These are phyloP conservation scores for Anseranas semipalmata DNA, from an alignment of 2,113 vertebrate genomes.

Conservation along the genomic window DNA sequence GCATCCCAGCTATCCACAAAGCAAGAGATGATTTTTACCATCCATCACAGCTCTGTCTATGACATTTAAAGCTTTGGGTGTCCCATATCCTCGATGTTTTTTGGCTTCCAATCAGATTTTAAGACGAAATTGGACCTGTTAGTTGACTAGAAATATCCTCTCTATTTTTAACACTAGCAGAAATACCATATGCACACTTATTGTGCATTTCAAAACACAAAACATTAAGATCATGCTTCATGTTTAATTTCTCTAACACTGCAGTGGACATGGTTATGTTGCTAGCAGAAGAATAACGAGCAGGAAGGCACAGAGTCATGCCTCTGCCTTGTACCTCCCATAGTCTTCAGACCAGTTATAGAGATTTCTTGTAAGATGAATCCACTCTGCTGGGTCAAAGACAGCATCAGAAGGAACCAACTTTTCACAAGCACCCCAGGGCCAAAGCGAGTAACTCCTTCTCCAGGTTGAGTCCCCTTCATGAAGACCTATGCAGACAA, in stretches of 20 bases:
- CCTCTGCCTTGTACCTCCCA: slow-evolving; percentile 59
- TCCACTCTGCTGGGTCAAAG: slow-evolving; percentile 89
- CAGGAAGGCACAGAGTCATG: not conserved
- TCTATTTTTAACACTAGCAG: not conserved
- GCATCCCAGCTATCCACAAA: not conserved
- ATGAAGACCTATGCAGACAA: slow-evolving; percentile 93
- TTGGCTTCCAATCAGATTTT: not conserved
- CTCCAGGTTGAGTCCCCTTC: slow-evolving; percentile 93
- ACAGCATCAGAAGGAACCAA: slow-evolving; percentile 78
- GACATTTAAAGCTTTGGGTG: not conserved
- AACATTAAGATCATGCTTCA: not conserved
- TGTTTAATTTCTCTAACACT: not conserved
- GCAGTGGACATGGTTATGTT: not conserved
- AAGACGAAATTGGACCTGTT: not conserved
- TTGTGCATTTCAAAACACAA: not conserved
- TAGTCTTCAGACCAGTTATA: slow-evolving; percentile 95
- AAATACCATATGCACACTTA: not conserved
- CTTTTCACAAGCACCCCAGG: slow-evolving; percentile 92
- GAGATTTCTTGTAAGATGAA: slow-evolving; percentile 80
- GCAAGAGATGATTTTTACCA: not conserved
- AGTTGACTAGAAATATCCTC: not conserved
- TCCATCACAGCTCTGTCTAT: not conserved
- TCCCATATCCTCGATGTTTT: not conserved
- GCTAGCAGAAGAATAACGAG: not conserved
- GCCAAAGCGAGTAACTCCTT: slow-evolving; percentile 86